Evolutionary conservation across 2,797 vertebrate genomes (phyloP).

Genomic region (Morus bassanus): DNA sequence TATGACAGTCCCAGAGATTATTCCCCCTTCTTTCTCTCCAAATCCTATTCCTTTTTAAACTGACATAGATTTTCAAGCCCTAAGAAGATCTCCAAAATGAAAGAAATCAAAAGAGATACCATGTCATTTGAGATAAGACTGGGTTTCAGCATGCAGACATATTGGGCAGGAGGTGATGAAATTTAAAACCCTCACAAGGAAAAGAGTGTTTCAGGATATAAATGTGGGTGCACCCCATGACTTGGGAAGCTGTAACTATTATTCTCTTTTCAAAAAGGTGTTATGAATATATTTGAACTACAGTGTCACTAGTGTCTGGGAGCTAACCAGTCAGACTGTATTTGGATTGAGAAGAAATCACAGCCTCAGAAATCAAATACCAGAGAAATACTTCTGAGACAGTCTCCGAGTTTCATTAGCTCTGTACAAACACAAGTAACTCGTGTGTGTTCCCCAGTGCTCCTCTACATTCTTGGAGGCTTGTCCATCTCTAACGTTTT

Average conservation of each 20-base stretch:
- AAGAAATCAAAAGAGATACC: background rate
- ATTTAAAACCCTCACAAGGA: background rate
- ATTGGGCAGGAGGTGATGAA: background rate
- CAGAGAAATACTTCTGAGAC: background rate
- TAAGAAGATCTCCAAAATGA: background rate
- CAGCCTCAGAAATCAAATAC: background rate
- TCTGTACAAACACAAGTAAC: background rate
- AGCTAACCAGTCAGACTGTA: background rate
- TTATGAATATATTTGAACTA: background rate
- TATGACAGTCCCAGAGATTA: background rate
- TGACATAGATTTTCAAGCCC: background rate
- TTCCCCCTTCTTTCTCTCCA: background rate
- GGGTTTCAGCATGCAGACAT: accelerated
- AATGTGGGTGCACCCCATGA: background rate
- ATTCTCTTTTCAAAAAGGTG: background rate
- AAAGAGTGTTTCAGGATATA: background rate
- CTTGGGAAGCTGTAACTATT: background rate
- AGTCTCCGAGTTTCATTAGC: background rate
- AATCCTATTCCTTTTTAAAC: background rate
- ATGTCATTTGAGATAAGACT: background rate
- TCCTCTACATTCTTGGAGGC: background rate
- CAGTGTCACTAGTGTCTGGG: background rate
- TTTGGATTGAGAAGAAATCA: background rate
- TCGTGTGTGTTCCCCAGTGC: background rate
- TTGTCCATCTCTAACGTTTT: background rate